These are phyloP conservation scores for Abrostola triplasia DNA, from an alignment of 2,888 invertebrate genomes.

Conservation along the genomic window DNA sequence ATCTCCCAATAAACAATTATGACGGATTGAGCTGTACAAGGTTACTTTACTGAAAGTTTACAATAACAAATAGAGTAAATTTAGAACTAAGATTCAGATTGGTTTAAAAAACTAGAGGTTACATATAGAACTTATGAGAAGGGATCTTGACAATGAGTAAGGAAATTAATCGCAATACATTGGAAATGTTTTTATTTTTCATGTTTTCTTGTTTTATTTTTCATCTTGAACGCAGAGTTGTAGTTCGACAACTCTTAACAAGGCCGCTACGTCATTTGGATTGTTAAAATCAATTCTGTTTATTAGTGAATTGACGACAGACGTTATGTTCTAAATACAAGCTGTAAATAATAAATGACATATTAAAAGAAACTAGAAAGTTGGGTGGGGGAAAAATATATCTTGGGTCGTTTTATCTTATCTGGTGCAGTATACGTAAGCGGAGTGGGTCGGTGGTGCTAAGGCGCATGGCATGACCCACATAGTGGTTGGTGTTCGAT, in stretches of 20 bases:
- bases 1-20: background rate
- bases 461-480: constrained; percentile 73
- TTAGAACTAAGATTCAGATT: too few species aligned
- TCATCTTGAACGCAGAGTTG: too few species aligned
- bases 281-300: constrained; percentile 27
- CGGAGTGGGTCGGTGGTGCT: constrained; percentile 60
- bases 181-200: too few species aligned
- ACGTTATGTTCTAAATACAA: constrained; percentile 21
- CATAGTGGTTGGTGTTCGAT: constrained; percentile 76
- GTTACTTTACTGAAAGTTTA: too few species aligned
- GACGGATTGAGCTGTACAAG: too few species aligned
- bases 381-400: constrained; percentile 37
- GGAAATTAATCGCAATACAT: too few species aligned
- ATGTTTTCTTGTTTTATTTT: too few species aligned
- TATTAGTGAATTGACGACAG: constrained; percentile 19
- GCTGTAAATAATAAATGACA: constrained; percentile 15
- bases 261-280: constrained; percentile 31
- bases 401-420: constrained; percentile 54
- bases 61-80: too few species aligned
- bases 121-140: too few species aligned
- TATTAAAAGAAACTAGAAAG: constrained; percentile 34
- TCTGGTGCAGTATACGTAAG: constrained; percentile 57
- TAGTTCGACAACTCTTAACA: constrained; percentile 13
- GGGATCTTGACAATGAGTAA: too few species aligned
- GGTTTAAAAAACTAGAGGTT: too few species aligned